Percentiles rank a stretch among this genome's conserved stretches.
These are phyloP conservation scores for Eidolon dupreanum DNA, from an alignment of 2,797 vertebrate species.

Conservation along the genomic window DNA sequence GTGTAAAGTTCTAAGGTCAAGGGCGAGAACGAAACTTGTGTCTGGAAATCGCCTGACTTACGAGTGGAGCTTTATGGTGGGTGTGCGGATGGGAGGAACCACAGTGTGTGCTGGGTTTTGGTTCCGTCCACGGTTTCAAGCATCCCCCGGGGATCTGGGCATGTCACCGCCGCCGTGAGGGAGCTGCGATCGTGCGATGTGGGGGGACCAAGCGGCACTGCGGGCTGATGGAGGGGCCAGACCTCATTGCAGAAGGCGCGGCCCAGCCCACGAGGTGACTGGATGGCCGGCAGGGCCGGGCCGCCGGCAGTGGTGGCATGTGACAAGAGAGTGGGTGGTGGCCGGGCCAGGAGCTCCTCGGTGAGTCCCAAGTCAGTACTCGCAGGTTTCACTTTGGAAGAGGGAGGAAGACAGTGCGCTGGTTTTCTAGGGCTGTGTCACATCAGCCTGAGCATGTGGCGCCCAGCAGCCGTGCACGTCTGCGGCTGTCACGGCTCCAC, in stretches of 20 bases:
- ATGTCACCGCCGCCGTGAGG: background rate
- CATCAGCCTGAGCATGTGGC: too few species aligned
- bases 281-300: background rate
- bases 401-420: too few species aligned
- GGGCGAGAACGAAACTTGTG: background rate
- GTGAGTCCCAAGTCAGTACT: too few species aligned
- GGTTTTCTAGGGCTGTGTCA: too few species aligned
- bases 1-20: background rate
- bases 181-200: background rate
- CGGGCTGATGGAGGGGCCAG: background rate
- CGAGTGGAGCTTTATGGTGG: too few species aligned
- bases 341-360: too few species aligned
- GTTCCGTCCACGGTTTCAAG: background rate
- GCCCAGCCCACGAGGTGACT: background rate
- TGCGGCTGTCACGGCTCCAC: too few species aligned
- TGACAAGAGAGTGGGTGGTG: too few species aligned
- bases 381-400: too few species aligned
- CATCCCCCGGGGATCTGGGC: background rate
- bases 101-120: background rate
- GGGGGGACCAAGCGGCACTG: background rate
- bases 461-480: too few species aligned
- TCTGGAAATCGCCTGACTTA: background rate
- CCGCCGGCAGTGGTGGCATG: background rate
- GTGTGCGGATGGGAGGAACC: background rate
- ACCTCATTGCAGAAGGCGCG: background rate